phyloP scores from a whole-genome alignment of 2,888 invertebrate genomes.

The Dicyrtomina minuta region DNA sequence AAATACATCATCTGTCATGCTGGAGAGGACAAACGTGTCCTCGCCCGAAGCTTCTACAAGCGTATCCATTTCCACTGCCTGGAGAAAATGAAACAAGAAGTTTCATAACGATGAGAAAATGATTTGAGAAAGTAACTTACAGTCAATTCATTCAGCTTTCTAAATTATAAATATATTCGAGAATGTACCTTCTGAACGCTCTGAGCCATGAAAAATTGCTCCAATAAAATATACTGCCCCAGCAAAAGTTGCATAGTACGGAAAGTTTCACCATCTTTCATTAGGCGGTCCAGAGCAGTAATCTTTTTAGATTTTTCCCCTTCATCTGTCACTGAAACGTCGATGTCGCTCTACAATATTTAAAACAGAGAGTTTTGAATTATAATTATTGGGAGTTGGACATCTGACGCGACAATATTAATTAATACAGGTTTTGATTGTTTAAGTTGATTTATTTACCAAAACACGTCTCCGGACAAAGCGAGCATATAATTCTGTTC shows the following conservation, averaged over 20 bases:
- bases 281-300: conserved; percentile 65
- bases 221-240: conserved; percentile 84
- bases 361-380: not conserved
- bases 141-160: too few species aligned
- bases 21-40: conserved; percentile 62
- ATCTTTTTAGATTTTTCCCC: conserved; percentile 58
- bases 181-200: conserved; percentile 72
- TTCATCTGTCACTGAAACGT: conserved; percentile 63
- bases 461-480: conserved; percentile 77
- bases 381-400: too few species aligned
- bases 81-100: not conserved
- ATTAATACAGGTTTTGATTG: too few species aligned
- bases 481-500: conserved; percentile 85
- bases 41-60: conserved; percentile 68
- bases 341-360: conserved; percentile 63
- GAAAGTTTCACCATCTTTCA: conserved; percentile 72
- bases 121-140: too few species aligned
- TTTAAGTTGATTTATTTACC: conserved; percentile 57
- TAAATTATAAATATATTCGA: too few species aligned
- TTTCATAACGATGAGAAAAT: too few species aligned
- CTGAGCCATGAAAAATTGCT: conserved; percentile 93
- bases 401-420: too few species aligned
- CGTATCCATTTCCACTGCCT: conserved; percentile 76
- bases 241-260: conserved; percentile 79
- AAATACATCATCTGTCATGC: conserved; percentile 96